These are phyloP conservation scores for Nephotettix cincticeps DNA, from an alignment of 1,140 invertebrate genomes.

Conservation along the genomic window DNA sequence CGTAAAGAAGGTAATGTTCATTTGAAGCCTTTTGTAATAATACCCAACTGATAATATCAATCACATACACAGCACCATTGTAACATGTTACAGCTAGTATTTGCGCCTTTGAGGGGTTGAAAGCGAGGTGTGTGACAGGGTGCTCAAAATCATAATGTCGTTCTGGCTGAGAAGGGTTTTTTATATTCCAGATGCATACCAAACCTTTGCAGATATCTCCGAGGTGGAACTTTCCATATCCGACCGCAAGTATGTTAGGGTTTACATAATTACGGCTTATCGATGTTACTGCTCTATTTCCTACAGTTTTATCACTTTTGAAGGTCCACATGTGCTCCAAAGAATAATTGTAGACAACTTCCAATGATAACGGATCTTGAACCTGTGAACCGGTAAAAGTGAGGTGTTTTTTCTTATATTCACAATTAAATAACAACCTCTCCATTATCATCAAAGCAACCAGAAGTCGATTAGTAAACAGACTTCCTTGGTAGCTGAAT, in stretches of 20 bases:
- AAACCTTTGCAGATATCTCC: constrained; percentile 43
- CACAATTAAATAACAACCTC: neutral
- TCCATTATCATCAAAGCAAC: constrained; percentile 10
- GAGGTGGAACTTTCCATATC: constrained; percentile 36
- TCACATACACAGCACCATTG: neutral
- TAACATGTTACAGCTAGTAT: constrained; percentile 48
- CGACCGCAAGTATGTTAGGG: constrained; percentile 38
- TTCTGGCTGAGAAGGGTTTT: constrained; percentile 58
- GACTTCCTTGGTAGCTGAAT: neutral
- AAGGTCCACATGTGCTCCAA: constrained; percentile 18
- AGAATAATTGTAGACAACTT: neutral
- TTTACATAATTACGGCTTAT: constrained; percentile 1
- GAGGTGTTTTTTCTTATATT: neutral
- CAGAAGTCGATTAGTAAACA: neutral
- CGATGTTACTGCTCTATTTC: constrained; percentile 8
- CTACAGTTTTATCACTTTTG: neutral
- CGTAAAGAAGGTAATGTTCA: neutral
- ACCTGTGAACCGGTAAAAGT: neutral
- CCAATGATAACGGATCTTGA: constrained; percentile 5
- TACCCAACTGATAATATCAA: constrained; percentile 12
- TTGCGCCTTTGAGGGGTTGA: constrained; percentile 48
- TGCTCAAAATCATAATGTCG: constrained; percentile 50
- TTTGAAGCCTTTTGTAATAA: neutral
- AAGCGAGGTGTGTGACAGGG: constrained; percentile 54
- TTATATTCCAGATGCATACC: constrained; percentile 56